Evolutionary conservation across 2,113 vertebrate genomes (phyloP).

Genomic region (Eubucco bourcierii): DNA sequence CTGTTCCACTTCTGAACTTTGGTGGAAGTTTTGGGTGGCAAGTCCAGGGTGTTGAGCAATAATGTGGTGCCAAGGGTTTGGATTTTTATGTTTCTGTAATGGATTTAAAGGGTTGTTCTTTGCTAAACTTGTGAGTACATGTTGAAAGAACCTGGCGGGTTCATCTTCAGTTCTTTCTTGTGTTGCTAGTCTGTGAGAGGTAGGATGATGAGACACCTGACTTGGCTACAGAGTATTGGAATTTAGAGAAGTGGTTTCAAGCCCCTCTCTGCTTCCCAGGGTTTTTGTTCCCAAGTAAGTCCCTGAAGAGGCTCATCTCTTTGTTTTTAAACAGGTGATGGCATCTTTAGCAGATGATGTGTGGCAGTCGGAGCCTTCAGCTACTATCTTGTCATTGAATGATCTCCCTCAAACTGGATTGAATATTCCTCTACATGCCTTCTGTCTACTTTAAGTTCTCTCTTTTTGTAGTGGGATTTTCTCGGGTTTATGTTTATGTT

Average conservation of each 20-base stretch:
- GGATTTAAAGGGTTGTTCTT: background rate
- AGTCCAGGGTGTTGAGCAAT: background rate
- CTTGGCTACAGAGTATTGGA: background rate
- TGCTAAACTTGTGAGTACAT: background rate
- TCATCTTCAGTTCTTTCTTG: background rate
- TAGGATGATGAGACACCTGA: background rate
- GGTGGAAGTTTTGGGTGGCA: background rate
- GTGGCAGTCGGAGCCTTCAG: background rate
- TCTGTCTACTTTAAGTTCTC: background rate
- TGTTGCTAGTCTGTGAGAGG: background rate
- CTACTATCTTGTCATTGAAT: background rate
- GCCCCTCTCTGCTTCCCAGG: background rate
- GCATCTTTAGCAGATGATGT: background rate
- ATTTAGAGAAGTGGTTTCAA: background rate
- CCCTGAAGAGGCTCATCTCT: background rate
- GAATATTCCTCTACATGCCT: background rate
- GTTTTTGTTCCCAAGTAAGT: background rate
- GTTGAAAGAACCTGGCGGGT: background rate
- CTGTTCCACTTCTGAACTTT: background rate
- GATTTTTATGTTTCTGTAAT: background rate
- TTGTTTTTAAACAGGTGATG: background rate
- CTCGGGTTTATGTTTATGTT: background rate
- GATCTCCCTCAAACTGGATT: background rate
- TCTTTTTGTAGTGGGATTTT: background rate
- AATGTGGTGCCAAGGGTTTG: background rate